Base-by-base conservation (phyloP, 2,888 invertebrate genomes). In the Caradrina kadenii region DNA sequence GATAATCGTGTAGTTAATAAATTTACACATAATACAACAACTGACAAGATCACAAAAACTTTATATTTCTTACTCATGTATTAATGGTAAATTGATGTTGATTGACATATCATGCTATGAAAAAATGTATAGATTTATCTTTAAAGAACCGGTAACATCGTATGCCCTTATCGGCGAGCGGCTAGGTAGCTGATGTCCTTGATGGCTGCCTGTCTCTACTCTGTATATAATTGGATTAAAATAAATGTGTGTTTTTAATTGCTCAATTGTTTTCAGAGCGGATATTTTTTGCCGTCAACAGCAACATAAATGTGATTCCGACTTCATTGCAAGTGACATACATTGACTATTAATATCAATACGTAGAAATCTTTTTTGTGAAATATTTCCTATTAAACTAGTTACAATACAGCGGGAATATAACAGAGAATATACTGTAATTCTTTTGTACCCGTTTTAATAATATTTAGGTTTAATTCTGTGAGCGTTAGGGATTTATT, bases 21-120 rank as follows among this genome's bases (percentile, higher is more conserved):
- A 83, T 85, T 85, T 85, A 81, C 83, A 83, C 83, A 85, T 84
- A 84, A 85, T 85, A 77, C 69, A 56, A 63, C 68, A 63, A 75
- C 69, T 79, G 80, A 76, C 64, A 74, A 50, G 55, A 63, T 2
- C 8, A 77, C 74, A 84, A 83, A 84, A 84, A 68, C 45, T 69
- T 60, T 50, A 54, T 54, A 69, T 63, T 72, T 74, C 73, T 76
- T 74, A 65, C 67, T 81, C 71, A 73, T 72, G 73, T 70, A 79
- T 77, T 72, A 80, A 80, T 83, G 70, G 70, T 82, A 75, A 80
- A 83, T 75, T 77, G 77, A 85, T 83, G 77, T 61, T 84, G 84
- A 84, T 84, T 84, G 83, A 83, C 85, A 85, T 85, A 85, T 81
- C 73, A 77, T 81, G 73, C 49, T 64, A 63, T 65, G 61, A 85